phyloP scores from a whole-genome alignment of 1,140 invertebrate genomes.

The Pentalonia nigronervosa region DNA sequence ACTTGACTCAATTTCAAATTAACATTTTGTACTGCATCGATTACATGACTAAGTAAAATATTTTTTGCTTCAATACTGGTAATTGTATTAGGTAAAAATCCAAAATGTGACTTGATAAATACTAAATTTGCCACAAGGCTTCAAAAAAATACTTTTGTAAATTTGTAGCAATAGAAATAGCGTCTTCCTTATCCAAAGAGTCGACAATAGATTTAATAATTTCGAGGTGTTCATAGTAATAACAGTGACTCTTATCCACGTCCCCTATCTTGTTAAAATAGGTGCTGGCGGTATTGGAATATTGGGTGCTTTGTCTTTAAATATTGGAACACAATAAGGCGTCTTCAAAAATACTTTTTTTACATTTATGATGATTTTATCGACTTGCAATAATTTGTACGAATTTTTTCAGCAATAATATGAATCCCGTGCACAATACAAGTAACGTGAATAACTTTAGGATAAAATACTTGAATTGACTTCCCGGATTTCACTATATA shows the following conservation, averaged over 20 bases:
- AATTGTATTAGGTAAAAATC: not conserved
- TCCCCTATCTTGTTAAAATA: not conserved
- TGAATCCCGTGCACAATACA: too few relatives aligned
- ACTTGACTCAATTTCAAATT: not conserved
- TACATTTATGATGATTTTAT: not conserved
- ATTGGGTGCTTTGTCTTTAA: not conserved
- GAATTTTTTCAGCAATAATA: too few relatives aligned
- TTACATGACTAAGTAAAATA: not conserved
- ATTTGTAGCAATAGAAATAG: not conserved
- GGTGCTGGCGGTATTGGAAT: not conserved
- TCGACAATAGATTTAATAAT: not conserved
- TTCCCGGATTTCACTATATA: not conserved
- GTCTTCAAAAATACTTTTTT: not conserved
- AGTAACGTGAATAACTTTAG: too few relatives aligned
- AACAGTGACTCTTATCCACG: not conserved
- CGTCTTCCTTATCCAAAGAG: too few relatives aligned
- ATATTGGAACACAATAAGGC: not conserved
- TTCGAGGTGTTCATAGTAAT: not conserved
- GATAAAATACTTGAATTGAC: not conserved
- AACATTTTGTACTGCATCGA: not conserved
- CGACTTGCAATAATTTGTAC: not conserved
- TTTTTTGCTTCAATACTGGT: slow-evolving; percentile 10
- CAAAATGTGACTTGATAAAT: slow-evolving; percentile 19
- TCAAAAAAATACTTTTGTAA: not conserved
- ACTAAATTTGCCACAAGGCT: not conserved